Evolutionary conservation across 2,888 invertebrate species (phyloP).

Genomic region (Exephanes ischioxanthus): DNA sequence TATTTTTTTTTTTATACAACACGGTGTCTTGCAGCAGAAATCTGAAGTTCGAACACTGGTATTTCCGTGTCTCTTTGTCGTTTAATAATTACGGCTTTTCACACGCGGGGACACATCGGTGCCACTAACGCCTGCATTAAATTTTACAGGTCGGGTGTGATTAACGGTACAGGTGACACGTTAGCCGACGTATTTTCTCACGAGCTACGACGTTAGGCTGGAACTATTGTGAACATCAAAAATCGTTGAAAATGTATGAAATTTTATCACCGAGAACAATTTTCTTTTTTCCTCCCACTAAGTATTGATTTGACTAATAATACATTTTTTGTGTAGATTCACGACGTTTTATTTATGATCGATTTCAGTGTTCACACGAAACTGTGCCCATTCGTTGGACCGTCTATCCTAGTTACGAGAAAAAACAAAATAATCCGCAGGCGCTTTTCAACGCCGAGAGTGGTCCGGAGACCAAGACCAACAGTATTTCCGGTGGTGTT

Average conservation of each 20-base stretch:
- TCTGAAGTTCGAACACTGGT: background rate
- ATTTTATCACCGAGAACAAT: too few relatives aligned
- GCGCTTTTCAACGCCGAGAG: too few relatives aligned
- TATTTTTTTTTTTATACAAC: background rate
- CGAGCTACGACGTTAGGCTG: background rate
- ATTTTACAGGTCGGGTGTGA: background rate
- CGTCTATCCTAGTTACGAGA: too few relatives aligned
- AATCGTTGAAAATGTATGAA: background rate
- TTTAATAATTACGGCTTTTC: background rate
- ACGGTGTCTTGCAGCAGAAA: background rate
- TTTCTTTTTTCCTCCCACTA: too few relatives aligned
- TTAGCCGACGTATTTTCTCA: background rate
- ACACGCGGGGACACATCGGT: background rate
- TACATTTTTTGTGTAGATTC: background rate
- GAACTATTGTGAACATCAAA: background rate
- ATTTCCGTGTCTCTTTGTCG: conserved; percentile 5
- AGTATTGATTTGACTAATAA: too few relatives aligned
- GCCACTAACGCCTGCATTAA: conserved; percentile 8
- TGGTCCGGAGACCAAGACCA: too few relatives aligned
- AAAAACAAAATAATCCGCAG: too few relatives aligned
- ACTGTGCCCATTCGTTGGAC: too few relatives aligned
- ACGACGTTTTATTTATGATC: background rate
- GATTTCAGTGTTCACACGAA: too few relatives aligned
- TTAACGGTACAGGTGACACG: background rate
- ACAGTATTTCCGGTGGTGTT: too few relatives aligned